Conservation (phyloP, 2,113 vertebrate genomes). For the Electrona antarctica region DNA sequence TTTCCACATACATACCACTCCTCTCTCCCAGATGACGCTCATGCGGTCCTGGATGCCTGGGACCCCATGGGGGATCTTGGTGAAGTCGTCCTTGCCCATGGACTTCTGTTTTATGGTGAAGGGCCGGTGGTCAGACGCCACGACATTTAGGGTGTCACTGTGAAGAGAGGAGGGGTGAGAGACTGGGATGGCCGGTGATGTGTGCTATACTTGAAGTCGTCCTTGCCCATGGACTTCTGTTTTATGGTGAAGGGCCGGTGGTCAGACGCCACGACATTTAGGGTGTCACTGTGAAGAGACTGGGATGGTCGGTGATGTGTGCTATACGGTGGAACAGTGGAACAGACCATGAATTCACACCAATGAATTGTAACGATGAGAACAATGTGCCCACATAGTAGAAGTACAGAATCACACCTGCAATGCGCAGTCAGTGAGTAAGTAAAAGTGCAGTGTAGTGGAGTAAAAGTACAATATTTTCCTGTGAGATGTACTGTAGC, state of each 20-base stretch:
- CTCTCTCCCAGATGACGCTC: conserved; percentile 97
- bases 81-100: conserved; percentile 98
- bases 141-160: conserved; percentile 91
- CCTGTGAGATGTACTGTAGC: too few relatives aligned
- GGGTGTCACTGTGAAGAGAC: conserved; percentile 82
- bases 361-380: too few relatives aligned
- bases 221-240: conserved; percentile 97
- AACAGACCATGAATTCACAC: not conserved
- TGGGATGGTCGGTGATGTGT: not conserved
- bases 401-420: too few relatives aligned
- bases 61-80: conserved; percentile 96
- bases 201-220: conserved; percentile 87
- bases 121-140: conserved; percentile 93
- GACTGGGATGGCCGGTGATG: not conserved
- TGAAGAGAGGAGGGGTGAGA: conserved; percentile 7
- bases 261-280: conserved; percentile 91
- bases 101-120: conserved; percentile 96
- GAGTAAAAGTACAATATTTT: too few relatives aligned
- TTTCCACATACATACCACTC: conserved; percentile 83
- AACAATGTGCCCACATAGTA: too few relatives aligned
- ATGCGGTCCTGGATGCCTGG: conserved; percentile 95
- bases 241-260: conserved; percentile 94
- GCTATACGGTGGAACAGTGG: too few relatives aligned
- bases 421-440: too few relatives aligned
- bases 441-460: too few relatives aligned